Evolutionary conservation across 2,888 invertebrate genomes (phyloP).

Genomic region (Diarsia mendica): DNA sequence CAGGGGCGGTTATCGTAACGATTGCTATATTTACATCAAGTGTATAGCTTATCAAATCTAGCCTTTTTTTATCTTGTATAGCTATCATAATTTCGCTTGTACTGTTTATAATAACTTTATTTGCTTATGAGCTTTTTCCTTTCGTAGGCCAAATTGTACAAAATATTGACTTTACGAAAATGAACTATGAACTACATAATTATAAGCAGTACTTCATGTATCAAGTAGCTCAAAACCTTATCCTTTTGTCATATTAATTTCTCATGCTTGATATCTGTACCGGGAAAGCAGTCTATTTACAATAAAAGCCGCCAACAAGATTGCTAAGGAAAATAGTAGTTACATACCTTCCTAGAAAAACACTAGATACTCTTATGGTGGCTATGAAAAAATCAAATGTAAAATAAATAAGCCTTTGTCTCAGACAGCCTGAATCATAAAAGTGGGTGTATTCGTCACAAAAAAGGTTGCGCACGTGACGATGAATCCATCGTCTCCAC

Average conservation of each 20-base stretch:
- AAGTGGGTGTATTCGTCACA: constrained; percentile 9
- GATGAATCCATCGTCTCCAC: constrained; percentile 35
- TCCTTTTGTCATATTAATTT: background rate
- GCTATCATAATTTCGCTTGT: too few species aligned
- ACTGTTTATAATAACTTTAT: too few species aligned
- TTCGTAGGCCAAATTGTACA: too few species aligned
- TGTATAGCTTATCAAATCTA: too few species aligned
- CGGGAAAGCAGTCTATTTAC: background rate
- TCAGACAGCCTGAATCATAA: constrained; percentile 5
- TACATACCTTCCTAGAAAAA: background rate
- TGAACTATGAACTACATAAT: background rate
- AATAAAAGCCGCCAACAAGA: too few species aligned
- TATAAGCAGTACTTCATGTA: too few species aligned
- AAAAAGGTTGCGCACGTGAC: constrained; percentile 45
- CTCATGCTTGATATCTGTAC: background rate
- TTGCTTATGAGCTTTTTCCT: background rate
- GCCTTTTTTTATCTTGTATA: too few species aligned
- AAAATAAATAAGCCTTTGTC: constrained; percentile 9
- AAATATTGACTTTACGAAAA: background rate
- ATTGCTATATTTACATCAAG: too few species aligned
- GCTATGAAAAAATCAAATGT: constrained; percentile 3
- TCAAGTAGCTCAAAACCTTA: background rate
- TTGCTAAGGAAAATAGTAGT: background rate
- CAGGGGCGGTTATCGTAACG: constrained; percentile 41
- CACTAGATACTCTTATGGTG: background rate